Evolutionary conservation across 2,888 invertebrate species (phyloP).

Genomic region (Eustalomyia histrio): DNA sequence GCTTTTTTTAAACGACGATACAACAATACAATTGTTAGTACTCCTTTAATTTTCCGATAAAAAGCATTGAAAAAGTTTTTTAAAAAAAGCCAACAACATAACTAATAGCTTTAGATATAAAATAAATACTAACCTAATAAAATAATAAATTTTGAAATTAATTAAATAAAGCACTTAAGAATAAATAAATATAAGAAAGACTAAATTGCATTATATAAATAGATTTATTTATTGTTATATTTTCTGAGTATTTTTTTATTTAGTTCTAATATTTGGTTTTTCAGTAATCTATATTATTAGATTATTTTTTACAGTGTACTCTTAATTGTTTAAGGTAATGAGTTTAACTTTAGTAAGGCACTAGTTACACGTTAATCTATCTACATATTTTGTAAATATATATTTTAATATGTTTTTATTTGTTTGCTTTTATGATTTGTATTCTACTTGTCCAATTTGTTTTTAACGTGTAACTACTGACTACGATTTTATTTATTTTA

Average conservation of each 20-base stretch:
- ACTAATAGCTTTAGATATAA: too few species aligned
- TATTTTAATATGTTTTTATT: slow-evolving; percentile 11
- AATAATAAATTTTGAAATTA: background rate
- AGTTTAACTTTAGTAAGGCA: slow-evolving; percentile 78
- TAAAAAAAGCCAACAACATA: too few species aligned
- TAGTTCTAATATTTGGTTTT: slow-evolving; percentile 51
- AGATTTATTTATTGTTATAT: slow-evolving; percentile 46
- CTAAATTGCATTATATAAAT: slow-evolving; percentile 23
- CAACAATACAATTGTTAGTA: too few species aligned
- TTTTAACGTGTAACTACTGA: slow-evolving; percentile 79
- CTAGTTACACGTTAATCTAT: slow-evolving; percentile 78
- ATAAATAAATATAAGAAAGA: background rate
- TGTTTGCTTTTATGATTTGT: slow-evolving; percentile 16
- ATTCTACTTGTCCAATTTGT: background rate
- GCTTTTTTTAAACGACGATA: too few species aligned
- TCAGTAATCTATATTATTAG: slow-evolving; percentile 29
- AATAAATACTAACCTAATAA: too few species aligned
- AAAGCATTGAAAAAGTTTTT: too few species aligned
- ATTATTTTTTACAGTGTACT: slow-evolving; percentile 53
- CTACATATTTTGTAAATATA: slow-evolving; percentile 50
- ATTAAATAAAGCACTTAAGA: slow-evolving; percentile 17
- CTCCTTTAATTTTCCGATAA: too few species aligned
- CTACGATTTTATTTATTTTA: slow-evolving; percentile 68
- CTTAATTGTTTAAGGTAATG: slow-evolving; percentile 74
- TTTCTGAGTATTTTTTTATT: slow-evolving; percentile 39